phyloP scores from a whole-genome alignment of 2,888 invertebrate species.

The Lithophane socia region DNA sequence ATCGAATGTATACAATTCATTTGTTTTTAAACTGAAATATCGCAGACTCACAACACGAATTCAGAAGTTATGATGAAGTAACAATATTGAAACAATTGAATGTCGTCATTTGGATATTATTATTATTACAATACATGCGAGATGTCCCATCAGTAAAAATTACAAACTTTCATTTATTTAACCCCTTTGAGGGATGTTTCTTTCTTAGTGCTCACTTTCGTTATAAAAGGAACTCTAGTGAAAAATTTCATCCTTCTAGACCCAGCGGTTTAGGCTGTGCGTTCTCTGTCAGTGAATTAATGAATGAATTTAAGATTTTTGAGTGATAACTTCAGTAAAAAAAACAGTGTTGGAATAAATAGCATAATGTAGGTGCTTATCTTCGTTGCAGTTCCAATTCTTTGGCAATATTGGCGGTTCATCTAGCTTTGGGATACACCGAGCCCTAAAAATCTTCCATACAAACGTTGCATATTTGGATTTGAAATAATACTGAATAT shows the following conservation, averaged over 20 bases:
- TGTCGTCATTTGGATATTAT: neutral
- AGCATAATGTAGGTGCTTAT: neutral
- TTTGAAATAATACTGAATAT: neutral
- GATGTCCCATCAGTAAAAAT: neutral
- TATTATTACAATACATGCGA: neutral
- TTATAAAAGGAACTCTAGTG: neutral
- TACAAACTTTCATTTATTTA: neutral
- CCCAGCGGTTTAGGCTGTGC: neutral
- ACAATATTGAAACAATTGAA: neutral
- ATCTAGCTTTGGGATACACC: too few species aligned
- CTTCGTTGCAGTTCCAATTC: neutral
- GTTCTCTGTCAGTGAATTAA: neutral
- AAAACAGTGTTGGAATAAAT: neutral
- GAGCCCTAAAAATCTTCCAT: neutral
- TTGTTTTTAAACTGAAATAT: neutral
- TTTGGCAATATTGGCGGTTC: neutral
- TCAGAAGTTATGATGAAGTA: neutral
- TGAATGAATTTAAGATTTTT: neutral
- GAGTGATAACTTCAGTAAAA: neutral
- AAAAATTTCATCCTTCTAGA: neutral
- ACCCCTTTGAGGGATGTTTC: neutral
- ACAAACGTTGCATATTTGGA: neutral
- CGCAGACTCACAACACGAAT: too few species aligned
- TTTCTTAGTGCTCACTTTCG: neutral
- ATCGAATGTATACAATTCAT: neutral